Evolutionary conservation across 1,140 invertebrate species (phyloP).

Genomic region (Cepaea nemoralis): DNA sequence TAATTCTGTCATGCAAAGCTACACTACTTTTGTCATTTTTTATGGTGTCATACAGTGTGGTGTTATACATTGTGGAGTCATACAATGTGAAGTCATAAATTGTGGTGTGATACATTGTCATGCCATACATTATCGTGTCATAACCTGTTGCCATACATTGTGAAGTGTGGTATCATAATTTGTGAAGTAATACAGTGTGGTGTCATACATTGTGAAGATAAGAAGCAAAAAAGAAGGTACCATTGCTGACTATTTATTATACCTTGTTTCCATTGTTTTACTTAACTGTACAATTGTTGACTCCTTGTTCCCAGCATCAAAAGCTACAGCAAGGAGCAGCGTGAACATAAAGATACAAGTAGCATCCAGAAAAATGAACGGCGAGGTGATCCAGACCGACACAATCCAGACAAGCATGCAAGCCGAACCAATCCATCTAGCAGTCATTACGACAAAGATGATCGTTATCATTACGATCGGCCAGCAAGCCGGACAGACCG

Average conservation of each 20-base stretch:
- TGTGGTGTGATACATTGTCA: too few relatives aligned
- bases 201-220: too few relatives aligned
- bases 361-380: conserved; percentile 31
- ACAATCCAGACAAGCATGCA: conserved; percentile 12
- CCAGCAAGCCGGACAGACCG: conserved; percentile 45
- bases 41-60: too few relatives aligned
- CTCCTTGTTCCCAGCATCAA: neutral
- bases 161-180: neutral
- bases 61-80: too few relatives aligned
- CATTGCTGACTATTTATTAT: neutral
- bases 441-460: conserved; percentile 36
- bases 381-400: conserved; percentile 27
- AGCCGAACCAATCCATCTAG: conserved; percentile 30
- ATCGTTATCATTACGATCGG: conserved; percentile 49
- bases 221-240: neutral
- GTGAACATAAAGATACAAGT: neutral
- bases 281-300: neutral
- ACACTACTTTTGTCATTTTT: too few relatives aligned
- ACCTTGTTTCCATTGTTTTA: too few relatives aligned
- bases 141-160: neutral
- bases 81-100: too few relatives aligned
- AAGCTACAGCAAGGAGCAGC: neutral
- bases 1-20: too few relatives aligned
- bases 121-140: too few relatives aligned
- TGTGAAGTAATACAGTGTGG: too few relatives aligned